phyloP scores from a whole-genome alignment of 2,113 vertebrate genomes.

The Psilopogon haemacephalus region DNA sequence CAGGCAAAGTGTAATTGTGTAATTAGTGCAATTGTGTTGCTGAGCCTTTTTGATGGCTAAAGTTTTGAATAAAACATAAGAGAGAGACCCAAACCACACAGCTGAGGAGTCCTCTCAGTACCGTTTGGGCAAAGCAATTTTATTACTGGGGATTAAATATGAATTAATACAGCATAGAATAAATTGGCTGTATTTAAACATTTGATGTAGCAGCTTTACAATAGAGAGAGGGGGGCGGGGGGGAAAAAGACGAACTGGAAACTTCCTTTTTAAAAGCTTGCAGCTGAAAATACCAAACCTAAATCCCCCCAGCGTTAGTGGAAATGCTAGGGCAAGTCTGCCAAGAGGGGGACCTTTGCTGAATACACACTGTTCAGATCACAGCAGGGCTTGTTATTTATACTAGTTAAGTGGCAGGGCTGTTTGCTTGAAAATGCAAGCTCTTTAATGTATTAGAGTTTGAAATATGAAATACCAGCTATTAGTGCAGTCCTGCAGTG shows the following conservation, averaged over 20 bases:
- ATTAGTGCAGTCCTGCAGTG: background rate
- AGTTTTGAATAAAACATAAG: background rate
- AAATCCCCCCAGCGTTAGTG: background rate
- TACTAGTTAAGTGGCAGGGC: background rate
- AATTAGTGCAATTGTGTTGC: no score
- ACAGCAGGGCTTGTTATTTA: background rate
- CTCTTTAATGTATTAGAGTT: background rate
- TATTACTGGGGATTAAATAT: background rate
- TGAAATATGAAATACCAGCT: background rate
- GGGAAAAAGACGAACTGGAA: background rate
- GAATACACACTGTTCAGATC: background rate
- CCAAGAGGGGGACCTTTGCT: background rate
- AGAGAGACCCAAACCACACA: background rate
- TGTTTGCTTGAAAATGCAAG: conserved; percentile 1
- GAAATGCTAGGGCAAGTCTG: background rate
- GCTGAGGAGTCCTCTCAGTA: background rate
- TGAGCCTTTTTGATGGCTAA: background rate
- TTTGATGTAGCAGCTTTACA: background rate
- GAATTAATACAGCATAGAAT: background rate
- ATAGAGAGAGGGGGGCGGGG: background rate
- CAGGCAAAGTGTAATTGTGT: no score
- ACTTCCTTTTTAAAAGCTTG: background rate
- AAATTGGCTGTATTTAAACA: background rate
- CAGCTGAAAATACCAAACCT: background rate
- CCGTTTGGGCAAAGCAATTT: background rate